A percentile compares a stretch with the other conserved stretches of the same genome.
Evolutionary conservation across 2,113 vertebrate species (phyloP).

Genomic region (Tachycineta bicolor): DNA sequence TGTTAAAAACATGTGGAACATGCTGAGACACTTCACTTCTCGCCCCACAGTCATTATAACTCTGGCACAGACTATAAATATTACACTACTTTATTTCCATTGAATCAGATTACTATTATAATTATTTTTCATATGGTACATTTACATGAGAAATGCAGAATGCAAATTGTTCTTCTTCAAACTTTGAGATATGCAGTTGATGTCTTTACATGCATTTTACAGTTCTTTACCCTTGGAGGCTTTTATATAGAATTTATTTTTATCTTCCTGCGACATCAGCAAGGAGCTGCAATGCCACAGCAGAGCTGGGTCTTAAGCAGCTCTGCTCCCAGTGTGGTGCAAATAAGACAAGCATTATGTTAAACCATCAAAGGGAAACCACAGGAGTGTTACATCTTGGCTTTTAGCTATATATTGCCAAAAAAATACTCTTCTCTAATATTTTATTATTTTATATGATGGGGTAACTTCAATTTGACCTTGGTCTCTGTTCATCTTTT

Average conservation of each 20-base stretch:
- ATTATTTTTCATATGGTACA: constrained; percentile 64
- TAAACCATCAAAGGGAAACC: background rate
- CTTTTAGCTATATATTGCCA: background rate
- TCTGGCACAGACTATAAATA: constrained; percentile 82
- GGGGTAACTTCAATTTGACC: background rate
- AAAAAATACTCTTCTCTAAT: background rate
- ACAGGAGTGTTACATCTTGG: background rate
- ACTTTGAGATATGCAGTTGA: background rate
- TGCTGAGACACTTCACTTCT: constrained; percentile 83
- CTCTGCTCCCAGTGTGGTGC: background rate
- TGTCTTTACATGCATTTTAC: constrained; percentile 25
- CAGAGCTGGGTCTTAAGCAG: constrained; percentile 11
- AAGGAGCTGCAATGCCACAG: constrained; percentile 32
- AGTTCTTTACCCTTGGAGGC: background rate
- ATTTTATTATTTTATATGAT: background rate
- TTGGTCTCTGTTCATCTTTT: background rate
- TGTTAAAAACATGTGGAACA: constrained; percentile 85
- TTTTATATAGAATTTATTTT: constrained; percentile 30
- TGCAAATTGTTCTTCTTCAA: constrained; percentile 19
- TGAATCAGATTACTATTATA: constrained; percentile 73
- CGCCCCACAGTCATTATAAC: constrained; percentile 78
- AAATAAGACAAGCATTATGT: background rate
- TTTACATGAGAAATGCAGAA: constrained; percentile 60
- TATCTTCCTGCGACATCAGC: constrained; percentile 23
- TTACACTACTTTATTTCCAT: constrained; percentile 80